A percentile compares a stretch with the other conserved stretches of the same genome.
Evolutionary conservation across 2,113 vertebrate genomes (phyloP).

Genomic region (Tetrax tetrax): DNA sequence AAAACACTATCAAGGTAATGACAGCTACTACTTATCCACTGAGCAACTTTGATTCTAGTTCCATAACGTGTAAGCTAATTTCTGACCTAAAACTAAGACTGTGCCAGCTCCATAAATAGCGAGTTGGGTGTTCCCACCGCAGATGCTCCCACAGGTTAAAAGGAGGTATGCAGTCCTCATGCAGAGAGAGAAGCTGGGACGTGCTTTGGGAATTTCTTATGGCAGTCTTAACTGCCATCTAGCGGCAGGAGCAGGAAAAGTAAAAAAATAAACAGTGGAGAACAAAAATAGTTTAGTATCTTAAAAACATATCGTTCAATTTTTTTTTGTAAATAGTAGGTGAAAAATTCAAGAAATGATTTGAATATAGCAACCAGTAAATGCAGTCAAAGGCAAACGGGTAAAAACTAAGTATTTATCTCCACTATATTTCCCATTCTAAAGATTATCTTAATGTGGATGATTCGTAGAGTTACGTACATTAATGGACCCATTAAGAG

Average conservation of each 20-base stretch:
- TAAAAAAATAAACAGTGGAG: not conserved
- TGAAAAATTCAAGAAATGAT: not conserved
- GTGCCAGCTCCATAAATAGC: not conserved
- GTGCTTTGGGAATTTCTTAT: not conserved
- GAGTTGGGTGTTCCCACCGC: not conserved
- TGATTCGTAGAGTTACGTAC: not conserved
- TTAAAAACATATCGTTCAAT: not conserved
- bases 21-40: not conserved
- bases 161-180: not conserved
- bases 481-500: not conserved
- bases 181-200: not conserved
- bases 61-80: not conserved
- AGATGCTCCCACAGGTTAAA: not conserved
- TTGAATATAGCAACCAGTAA: not conserved
- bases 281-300: not conserved
- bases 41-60: not conserved
- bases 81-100: not conserved
- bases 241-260: conserved; percentile 39
- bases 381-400: not conserved
- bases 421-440: not conserved
- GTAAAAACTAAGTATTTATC: not conserved
- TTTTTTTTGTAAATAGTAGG: not conserved
- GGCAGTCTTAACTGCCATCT: conserved; percentile 67
- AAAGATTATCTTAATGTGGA: not conserved
- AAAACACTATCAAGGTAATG: not conserved